These are phyloP conservation scores for Pseudomyrmex flavicornis DNA, from an alignment of 1,140 invertebrate species.

Conservation along the genomic window DNA sequence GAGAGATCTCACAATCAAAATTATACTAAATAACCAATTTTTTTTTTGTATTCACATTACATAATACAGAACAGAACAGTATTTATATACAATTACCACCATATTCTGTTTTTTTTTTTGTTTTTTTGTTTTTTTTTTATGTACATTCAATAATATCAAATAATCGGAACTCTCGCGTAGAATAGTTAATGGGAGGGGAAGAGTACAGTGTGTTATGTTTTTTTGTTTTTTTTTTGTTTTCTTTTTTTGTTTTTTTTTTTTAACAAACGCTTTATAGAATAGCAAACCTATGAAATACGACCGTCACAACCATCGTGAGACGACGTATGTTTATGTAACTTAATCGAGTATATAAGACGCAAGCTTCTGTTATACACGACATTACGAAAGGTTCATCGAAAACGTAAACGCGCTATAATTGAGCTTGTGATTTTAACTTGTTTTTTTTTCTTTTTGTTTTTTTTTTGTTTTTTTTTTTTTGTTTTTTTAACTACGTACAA, in stretches of 20 bases:
- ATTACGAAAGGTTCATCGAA: constrained; percentile 28
- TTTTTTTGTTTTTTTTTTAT: constrained; percentile 74
- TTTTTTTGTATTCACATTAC: constrained; percentile 81
- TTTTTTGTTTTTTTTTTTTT: too few species aligned
- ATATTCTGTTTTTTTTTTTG: constrained; percentile 70
- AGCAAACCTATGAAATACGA: constrained; percentile 50
- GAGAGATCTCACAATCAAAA: constrained; percentile 69
- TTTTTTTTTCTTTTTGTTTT: too few species aligned
- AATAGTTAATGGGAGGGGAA: constrained; percentile 72
- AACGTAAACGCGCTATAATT: constrained; percentile 47
- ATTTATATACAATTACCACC: constrained; percentile 81
- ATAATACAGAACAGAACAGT: constrained; percentile 80
- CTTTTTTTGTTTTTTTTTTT: neutral
- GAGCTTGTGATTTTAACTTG: constrained; percentile 4
- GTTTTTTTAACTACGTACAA: constrained; percentile 27
- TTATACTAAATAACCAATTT: constrained; percentile 84
- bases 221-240: too few species aligned
- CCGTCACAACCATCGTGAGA: neutral
- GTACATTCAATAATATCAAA: constrained; percentile 80
- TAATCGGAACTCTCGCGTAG: constrained; percentile 66
- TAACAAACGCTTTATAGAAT: constrained; percentile 61
- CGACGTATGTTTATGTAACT: constrained; percentile 16
- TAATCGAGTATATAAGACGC: constrained; percentile 38
- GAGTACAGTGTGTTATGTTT: constrained; percentile 45
- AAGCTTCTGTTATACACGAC: constrained; percentile 39